These are phyloP conservation scores for Platyrinchus mystaceus DNA, from an alignment of 2,797 vertebrate genomes.

Conservation along the genomic window DNA sequence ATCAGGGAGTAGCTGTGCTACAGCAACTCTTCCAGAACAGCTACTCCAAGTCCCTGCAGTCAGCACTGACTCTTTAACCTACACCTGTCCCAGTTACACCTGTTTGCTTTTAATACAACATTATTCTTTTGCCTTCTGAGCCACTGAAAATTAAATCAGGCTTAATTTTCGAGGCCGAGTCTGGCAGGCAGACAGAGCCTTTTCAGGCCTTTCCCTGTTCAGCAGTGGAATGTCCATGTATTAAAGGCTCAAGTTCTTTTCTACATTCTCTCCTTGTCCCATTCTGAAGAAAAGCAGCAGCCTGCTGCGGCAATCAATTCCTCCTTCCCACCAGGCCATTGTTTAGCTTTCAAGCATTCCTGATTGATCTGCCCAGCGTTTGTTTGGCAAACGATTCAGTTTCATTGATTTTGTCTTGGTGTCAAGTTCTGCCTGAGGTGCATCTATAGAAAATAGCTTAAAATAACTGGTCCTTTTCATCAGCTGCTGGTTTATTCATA, in stretches of 20 bases:
- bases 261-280: background rate
- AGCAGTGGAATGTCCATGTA: background rate
- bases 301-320: background rate
- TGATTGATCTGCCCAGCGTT: background rate
- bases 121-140: background rate
- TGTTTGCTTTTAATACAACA: background rate
- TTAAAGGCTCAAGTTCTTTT: background rate
- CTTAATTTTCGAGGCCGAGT: background rate
- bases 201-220: background rate
- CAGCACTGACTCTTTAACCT: background rate
- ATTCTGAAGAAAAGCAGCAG: background rate
- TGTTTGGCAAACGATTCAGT: background rate
- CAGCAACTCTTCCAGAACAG: background rate
- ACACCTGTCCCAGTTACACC: background rate
- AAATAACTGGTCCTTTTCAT: background rate
- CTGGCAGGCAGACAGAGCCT: background rate
- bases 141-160: background rate
- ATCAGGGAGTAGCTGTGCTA: background rate
- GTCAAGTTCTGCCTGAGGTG: slow-evolving; percentile 31
- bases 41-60: background rate
- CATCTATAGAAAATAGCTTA: slow-evolving; percentile 15
- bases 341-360: slow-evolving; percentile 1
- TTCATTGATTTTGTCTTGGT: slow-evolving; percentile 30
- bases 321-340: background rate
- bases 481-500: slow-evolving; percentile 7